Percentiles rank a stretch among this genome's conserved stretches.
phyloP scores from a whole-genome alignment of 2,797 vertebrate genomes.

The Megalops cyprinoides region DNA sequence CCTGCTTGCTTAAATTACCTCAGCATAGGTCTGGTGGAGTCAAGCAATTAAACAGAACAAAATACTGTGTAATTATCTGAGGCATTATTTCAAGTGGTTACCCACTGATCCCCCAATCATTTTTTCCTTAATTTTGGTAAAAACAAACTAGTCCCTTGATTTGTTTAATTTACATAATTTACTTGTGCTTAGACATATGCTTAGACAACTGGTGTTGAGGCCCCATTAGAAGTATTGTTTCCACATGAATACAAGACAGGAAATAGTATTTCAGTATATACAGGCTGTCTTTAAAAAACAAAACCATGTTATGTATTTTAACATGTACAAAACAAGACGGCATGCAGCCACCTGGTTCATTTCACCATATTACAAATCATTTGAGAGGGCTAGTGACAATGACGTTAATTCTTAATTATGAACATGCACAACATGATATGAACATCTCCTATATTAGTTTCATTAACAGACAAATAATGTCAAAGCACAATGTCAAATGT shows the following conservation, averaged over 20 bases:
- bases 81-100: neutral
- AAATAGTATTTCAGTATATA: too few relatives aligned
- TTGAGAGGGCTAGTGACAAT: too few relatives aligned
- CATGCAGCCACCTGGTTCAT: too few relatives aligned
- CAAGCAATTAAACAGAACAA: neutral
- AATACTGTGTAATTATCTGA: slow-evolving; percentile 1
- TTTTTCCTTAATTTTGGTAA: neutral
- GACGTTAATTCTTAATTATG: too few relatives aligned
- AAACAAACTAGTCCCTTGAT: neutral
- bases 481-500: neutral
- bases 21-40: neutral
- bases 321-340: too few relatives aligned
- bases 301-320: too few relatives aligned
- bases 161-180: too few relatives aligned
- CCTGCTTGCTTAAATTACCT: neutral
- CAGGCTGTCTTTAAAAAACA: too few relatives aligned
- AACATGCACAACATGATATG: neutral
- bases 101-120: neutral
- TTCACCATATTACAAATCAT: too few relatives aligned
- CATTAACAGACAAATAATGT: neutral
- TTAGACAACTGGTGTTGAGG: neutral
- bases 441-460: neutral
- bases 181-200: neutral
- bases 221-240: neutral
- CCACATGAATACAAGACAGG: neutral